Conservation (phyloP, 2,888 invertebrate genomes). For the Branchipolynoe longqiensis region DNA sequence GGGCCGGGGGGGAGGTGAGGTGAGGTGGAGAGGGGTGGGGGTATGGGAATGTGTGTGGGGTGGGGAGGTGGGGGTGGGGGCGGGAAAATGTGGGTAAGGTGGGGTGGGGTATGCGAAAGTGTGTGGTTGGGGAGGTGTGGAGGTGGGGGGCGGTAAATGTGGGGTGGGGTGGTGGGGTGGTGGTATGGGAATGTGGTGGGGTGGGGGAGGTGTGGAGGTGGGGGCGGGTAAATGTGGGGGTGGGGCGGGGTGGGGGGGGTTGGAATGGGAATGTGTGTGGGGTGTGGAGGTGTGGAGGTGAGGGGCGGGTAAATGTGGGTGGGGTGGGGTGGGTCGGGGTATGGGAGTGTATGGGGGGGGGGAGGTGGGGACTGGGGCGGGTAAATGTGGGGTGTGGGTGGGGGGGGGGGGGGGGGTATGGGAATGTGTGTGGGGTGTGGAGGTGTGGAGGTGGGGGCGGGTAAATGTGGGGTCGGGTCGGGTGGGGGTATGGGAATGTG, state of each 20-base stretch:
- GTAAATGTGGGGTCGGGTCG: neutral
- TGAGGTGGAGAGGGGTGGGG: too few relatives aligned
- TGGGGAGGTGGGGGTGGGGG: neutral
- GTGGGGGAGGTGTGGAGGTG: neutral
- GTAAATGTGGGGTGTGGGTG: neutral
- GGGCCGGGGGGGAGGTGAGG: neutral
- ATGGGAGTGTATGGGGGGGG: neutral
- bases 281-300: neutral
- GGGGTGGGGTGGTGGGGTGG: neutral
- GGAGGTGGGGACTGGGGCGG: neutral
- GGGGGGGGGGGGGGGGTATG: neutral
- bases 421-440: neutral
- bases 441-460: neutral
- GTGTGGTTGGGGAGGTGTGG: neutral
- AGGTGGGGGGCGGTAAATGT: neutral
- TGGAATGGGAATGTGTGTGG: neutral
- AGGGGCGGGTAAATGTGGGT: neutral
- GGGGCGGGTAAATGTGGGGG: neutral
- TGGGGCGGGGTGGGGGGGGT: neutral
- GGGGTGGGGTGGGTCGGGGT: neutral
- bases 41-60: neutral
- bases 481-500: neutral
- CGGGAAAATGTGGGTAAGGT: neutral
- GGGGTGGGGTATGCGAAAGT: too few relatives aligned
- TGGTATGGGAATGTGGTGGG: neutral